Conservation (phyloP, 1,140 invertebrate species). For the Tetraneura akinire region DNA sequence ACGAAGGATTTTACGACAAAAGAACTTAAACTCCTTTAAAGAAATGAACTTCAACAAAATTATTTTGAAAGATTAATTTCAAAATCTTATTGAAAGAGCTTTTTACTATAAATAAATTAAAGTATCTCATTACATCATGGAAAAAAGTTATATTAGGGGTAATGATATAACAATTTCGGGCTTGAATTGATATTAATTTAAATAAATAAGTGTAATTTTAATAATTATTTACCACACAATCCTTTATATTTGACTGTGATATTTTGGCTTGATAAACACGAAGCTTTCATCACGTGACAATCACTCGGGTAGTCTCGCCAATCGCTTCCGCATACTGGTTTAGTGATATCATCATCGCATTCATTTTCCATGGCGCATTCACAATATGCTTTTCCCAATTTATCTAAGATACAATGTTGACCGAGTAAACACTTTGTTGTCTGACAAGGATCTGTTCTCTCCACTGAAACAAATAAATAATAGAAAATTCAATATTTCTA, state of each 20-base stretch:
- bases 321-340: constrained; percentile 74
- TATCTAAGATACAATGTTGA: constrained; percentile 17
- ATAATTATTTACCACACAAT: constrained; percentile 78
- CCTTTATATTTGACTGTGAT: constrained; percentile 85
- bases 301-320: constrained; percentile 74
- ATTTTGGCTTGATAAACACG: constrained; percentile 73
- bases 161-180: no score
- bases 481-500: no score
- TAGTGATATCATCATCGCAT: constrained; percentile 53
- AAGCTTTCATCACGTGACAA: constrained; percentile 78
- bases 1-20: no score
- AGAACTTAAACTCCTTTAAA: no score
- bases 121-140: no score
- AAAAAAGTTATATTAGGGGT: no score
- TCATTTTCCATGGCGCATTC: constrained; percentile 48
- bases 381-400: constrained; percentile 42
- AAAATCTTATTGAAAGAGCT: no score
- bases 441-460: background rate
- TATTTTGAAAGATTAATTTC: no score
- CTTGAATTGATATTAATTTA: no score
- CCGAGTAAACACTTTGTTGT: background rate
- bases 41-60: no score
- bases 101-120: no score
- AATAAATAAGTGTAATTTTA: no score
- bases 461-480: background rate